A percentile compares a stretch with the other conserved stretches of the same genome.
phyloP scores from a whole-genome alignment of 2,888 invertebrate species.

The Drosophila parthenogenetica region DNA sequence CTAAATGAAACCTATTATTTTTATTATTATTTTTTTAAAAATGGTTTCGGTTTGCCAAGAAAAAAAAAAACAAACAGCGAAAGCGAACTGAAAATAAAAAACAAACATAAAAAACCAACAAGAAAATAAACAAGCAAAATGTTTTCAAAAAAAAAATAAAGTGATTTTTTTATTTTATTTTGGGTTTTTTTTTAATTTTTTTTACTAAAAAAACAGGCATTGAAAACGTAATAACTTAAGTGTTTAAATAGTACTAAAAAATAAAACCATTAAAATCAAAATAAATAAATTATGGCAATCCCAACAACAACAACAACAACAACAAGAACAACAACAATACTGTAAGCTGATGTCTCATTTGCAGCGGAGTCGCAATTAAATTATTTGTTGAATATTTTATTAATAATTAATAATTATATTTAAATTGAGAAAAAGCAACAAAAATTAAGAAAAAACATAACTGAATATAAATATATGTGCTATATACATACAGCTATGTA shows the following conservation, averaged over 20 bases:
- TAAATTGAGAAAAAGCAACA: slow-evolving; percentile 45
- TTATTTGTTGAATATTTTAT: slow-evolving; percentile 85
- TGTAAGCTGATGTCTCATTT: slow-evolving; percentile 46
- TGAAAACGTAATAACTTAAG: slow-evolving; percentile 65
- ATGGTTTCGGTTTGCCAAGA: slow-evolving; percentile 38
- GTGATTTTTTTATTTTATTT: slow-evolving; percentile 34
- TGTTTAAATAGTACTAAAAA: slow-evolving; percentile 71
- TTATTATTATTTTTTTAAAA: slow-evolving; percentile 69
- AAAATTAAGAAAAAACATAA: slow-evolving; percentile 27
- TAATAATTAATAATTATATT: slow-evolving; percentile 67
- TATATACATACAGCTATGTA: slow-evolving; percentile 43
- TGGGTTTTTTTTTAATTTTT: slow-evolving; percentile 18
- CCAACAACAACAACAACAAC: slow-evolving; percentile 15
- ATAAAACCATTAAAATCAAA: slow-evolving; percentile 38
- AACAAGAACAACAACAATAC: slow-evolving; percentile 26
- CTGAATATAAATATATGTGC: slow-evolving; percentile 45
- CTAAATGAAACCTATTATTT: slow-evolving; percentile 55
- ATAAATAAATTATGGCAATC: slow-evolving; percentile 47
- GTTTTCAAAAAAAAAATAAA: slow-evolving; percentile 53
- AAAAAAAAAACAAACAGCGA: slow-evolving; percentile 9
- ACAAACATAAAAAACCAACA: slow-evolving; percentile 43
- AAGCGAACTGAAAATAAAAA: slow-evolving; percentile 40
- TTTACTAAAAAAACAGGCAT: slow-evolving; percentile 33
- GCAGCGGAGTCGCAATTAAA: slow-evolving; percentile 54
- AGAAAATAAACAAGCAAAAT: slow-evolving; percentile 61